Conservation (phyloP, 2,113 vertebrate genomes). For the Phaethornis superciliosus region DNA sequence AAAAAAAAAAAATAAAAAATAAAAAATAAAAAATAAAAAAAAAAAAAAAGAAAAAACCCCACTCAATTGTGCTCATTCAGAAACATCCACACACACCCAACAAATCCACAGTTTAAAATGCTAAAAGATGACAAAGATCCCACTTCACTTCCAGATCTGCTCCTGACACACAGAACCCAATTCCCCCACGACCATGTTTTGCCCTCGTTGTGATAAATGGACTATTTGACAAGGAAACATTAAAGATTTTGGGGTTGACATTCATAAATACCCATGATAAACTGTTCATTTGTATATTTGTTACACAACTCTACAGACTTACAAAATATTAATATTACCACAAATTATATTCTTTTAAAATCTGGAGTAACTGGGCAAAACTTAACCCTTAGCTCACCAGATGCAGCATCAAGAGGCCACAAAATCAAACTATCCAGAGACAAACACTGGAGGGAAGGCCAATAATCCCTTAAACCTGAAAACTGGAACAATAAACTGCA, state of each 20-base stretch:
- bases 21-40: background rate
- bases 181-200: background rate
- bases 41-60: background rate
- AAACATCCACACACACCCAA: background rate
- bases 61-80: background rate
- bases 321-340: background rate
- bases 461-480: background rate
- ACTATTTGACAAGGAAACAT: background rate
- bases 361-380: background rate
- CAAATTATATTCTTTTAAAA: background rate
- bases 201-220: background rate
- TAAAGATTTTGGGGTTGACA: background rate
- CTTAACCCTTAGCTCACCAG: background rate
- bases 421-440: background rate
- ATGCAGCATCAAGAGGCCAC: background rate
- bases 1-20: background rate
- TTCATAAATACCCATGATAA: background rate
- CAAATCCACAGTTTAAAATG: background rate
- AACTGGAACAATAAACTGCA: background rate
- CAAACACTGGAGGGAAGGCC: background rate
- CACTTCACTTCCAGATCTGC: background rate
- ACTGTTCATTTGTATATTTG: background rate
- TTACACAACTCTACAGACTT: background rate
- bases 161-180: accelerated
- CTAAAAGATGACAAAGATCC: background rate